Percentiles rank a stretch among this genome's conserved stretches.
phyloP scores from a whole-genome alignment of 2,888 invertebrate genomes.

The Coenonympha arcania region DNA sequence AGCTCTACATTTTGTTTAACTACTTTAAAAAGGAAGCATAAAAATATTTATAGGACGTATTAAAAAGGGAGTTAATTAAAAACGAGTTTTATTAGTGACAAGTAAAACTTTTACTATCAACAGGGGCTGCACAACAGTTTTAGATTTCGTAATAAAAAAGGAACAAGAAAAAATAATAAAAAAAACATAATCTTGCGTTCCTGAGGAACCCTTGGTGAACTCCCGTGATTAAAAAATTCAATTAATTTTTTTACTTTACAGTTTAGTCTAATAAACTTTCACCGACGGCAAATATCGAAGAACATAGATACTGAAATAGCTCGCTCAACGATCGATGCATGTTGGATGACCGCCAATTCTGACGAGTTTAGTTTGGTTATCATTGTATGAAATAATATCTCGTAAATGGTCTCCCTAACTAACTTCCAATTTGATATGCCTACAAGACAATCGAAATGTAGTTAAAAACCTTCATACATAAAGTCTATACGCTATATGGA shows the following conservation, averaged over 20 bases:
- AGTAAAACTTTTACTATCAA: not conserved
- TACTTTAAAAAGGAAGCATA: too few species aligned
- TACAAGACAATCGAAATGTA: too few species aligned
- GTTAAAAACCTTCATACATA: too few species aligned
- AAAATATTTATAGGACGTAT: too few species aligned
- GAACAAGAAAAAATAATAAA: not conserved
- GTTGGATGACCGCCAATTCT: constrained; percentile 48
- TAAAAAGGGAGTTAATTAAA: not conserved
- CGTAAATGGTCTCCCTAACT: not conserved
- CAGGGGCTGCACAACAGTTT: not conserved
- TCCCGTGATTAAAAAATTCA: constrained; percentile 31
- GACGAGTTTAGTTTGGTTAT: not conserved
- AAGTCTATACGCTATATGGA: too few species aligned
- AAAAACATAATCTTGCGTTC: constrained; percentile 9
- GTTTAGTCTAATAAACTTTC: constrained; percentile 39
- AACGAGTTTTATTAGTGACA: not conserved
- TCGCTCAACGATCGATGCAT: constrained; percentile 51
- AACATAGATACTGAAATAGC: constrained; percentile 55
- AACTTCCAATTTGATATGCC: too few species aligned
- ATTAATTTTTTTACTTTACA: not conserved
- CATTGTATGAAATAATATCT: not conserved
- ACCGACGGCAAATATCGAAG: constrained; percentile 54
- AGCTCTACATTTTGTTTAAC: too few species aligned
- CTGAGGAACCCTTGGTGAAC: not conserved
- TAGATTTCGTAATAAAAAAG: too few species aligned